These are phyloP conservation scores for Ectemnius continuus DNA, from an alignment of 2,888 invertebrate species.

Conservation along the genomic window DNA sequence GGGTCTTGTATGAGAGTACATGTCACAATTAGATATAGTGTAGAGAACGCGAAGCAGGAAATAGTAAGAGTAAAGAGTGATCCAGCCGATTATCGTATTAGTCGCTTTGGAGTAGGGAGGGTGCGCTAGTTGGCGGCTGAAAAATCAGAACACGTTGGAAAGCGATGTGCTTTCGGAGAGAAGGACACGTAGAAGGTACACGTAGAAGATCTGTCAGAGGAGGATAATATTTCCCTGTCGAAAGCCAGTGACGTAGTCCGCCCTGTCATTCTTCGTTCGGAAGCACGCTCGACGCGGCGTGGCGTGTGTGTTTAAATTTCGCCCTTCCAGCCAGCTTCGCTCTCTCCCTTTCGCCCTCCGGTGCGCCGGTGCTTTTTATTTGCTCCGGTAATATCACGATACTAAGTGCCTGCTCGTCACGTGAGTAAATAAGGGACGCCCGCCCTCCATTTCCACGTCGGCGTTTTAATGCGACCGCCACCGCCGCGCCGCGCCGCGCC, in stretches of 20 bases:
- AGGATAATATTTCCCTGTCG: slow-evolving; percentile 17
- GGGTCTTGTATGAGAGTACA: too few species aligned
- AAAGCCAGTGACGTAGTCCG: slow-evolving; percentile 20
- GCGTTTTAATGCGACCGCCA: slow-evolving; percentile 51
- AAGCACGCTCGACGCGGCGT: slow-evolving; percentile 16
- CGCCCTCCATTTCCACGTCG: slow-evolving; percentile 37
- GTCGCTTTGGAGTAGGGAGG: not conserved
- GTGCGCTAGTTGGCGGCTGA: not conserved
- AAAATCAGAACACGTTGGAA: slow-evolving; percentile 13
- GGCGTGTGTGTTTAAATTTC: slow-evolving; percentile 60
- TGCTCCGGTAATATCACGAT: slow-evolving; percentile 64
- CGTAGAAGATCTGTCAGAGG: not conserved
- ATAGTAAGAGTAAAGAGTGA: not conserved
- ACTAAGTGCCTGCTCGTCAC: slow-evolving; percentile 64
- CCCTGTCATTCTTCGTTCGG: slow-evolving; percentile 19
- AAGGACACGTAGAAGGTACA: not conserved
- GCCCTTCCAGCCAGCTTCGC: slow-evolving; percentile 29
- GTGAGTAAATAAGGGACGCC: slow-evolving; percentile 63
- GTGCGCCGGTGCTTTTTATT: slow-evolving; percentile 54
- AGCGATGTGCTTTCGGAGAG: not conserved
- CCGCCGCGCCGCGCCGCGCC: too few species aligned
- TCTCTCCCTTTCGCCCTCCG: slow-evolving; percentile 13
- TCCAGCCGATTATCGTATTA: slow-evolving; percentile 14
- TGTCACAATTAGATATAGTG: too few species aligned
- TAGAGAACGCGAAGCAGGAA: not conserved